Evolutionary conservation across 2,797 vertebrate species (phyloP), one percentile per base, ranked within the genome.

Genomic region (Oreochromis mossambicus): DNA sequence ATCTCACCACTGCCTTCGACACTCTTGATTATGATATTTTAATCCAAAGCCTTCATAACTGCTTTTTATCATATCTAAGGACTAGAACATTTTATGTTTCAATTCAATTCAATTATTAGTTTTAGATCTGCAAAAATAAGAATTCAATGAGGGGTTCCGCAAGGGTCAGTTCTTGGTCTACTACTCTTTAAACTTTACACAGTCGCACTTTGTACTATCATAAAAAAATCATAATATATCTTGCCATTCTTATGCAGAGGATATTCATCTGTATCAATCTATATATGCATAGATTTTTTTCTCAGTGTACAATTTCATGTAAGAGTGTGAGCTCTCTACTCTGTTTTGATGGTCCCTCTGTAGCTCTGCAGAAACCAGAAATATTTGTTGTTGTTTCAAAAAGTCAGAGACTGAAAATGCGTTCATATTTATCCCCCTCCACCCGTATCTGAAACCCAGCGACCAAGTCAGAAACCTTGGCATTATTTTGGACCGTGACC

Each of bases 361-460:
- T 63, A 63, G 58, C 32, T 0, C 17, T 63, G 58, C 32, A 36
- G 32, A 63, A 63, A n/a, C 1, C 58, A 12, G 32, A n/a, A 36
- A 63, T 63, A 63, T 63, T n/a, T 36, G 58, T 63, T 61, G 58
- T 7, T 12, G 32, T 63, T 63, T 32, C 58, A 63, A n/a, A 36
- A n/a, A 36, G 36, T 36, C 36, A 36, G 36, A 36, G 36, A 36
- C 36, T 9, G 8, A 36, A 36, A 9, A 7, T 63, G 17, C 0
- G 0, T 36, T 61, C 29, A n/a, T 61, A n/a, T 61, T 61, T n/a
- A 34, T 0, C 7, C 1, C 7, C 10, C 36, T 2, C 6, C 7
- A 26, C 4, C 19, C 13, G 1, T n/a, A 5, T 12, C 5, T 24
- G 9, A 36, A 36, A 36, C 36, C 4, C 36, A 36, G 8, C 3